Evolutionary conservation across 2,797 vertebrate species (phyloP).

Genomic region (Okamejei kenojei): DNA sequence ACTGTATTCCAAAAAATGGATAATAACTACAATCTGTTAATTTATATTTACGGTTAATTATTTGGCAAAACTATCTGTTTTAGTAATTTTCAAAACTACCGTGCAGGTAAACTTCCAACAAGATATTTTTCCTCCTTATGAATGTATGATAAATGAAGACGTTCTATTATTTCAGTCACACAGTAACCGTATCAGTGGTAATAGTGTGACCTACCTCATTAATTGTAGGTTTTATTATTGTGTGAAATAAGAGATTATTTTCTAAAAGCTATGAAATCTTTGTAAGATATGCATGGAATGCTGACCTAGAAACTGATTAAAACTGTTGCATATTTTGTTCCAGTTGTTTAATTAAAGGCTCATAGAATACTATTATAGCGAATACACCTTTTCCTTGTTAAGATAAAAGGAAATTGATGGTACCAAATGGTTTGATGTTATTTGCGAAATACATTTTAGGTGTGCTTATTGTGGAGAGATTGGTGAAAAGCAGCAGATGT

Average conservation of each 20-base stretch:
- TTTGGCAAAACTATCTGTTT: no score
- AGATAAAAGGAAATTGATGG: background rate
- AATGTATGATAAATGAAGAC: background rate
- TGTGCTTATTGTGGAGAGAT: background rate
- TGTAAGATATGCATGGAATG: background rate
- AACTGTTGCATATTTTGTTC: background rate
- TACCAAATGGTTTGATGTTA: background rate
- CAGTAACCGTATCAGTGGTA: background rate
- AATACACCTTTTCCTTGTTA: background rate
- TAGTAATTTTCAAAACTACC: background rate
- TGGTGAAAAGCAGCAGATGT: background rate
- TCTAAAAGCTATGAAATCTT: background rate
- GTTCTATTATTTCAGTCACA: background rate
- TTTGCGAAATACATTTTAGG: background rate
- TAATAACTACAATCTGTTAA: background rate
- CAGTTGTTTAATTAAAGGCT: background rate
- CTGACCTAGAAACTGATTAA: background rate
- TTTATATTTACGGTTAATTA: background rate
- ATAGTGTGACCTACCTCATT: background rate
- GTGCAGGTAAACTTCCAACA: background rate
- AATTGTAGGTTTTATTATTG: background rate
- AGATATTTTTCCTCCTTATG: background rate
- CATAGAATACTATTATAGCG: background rate
- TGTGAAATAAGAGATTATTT: background rate
- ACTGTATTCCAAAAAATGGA: background rate